Evolutionary conservation across 2,888 invertebrate genomes (phyloP).

Genomic region (Stenodera caucasica): DNA sequence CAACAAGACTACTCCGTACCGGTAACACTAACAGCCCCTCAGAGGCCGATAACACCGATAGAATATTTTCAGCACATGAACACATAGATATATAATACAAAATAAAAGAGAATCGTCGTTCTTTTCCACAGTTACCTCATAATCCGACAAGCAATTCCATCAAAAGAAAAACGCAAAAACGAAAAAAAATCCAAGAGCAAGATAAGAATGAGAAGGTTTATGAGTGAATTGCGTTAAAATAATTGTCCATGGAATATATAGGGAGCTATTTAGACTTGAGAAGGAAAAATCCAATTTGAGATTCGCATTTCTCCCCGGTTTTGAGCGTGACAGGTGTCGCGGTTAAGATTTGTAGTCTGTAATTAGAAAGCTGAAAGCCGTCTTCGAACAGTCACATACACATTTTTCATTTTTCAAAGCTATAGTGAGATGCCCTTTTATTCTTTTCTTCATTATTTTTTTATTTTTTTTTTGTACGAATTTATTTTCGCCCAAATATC

Average conservation of each 20-base stretch:
- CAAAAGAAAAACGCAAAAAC: background rate
- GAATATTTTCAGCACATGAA: constrained; percentile 44
- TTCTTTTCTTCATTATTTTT: background rate
- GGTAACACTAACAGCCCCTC: constrained; percentile 46
- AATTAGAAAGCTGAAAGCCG: constrained; percentile 55
- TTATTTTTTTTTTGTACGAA: too few relatives aligned
- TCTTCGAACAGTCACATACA: constrained; percentile 48
- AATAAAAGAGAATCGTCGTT: constrained; percentile 28
- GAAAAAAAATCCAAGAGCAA: background rate
- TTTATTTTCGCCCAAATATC: background rate
- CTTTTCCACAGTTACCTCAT: constrained; percentile 28
- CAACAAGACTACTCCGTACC: constrained; percentile 41
- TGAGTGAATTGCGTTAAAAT: constrained; percentile 16
- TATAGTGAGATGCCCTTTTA: constrained; percentile 18
- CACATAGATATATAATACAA: too few relatives aligned
- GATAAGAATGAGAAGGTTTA: background rate
- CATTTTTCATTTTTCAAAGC: constrained; percentile 45
- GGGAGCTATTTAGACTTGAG: constrained; percentile 33
- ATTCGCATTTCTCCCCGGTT: constrained; percentile 47
- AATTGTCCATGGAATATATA: constrained; percentile 24
- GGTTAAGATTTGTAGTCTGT: constrained; percentile 55
- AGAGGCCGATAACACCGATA: constrained; percentile 51
- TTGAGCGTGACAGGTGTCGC: constrained; percentile 52
- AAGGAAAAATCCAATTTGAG: constrained; percentile 52
- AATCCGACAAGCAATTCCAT: constrained; percentile 23